Base-by-base conservation (phyloP, 2,113 vertebrate species). In the Candoia aspera region DNA sequence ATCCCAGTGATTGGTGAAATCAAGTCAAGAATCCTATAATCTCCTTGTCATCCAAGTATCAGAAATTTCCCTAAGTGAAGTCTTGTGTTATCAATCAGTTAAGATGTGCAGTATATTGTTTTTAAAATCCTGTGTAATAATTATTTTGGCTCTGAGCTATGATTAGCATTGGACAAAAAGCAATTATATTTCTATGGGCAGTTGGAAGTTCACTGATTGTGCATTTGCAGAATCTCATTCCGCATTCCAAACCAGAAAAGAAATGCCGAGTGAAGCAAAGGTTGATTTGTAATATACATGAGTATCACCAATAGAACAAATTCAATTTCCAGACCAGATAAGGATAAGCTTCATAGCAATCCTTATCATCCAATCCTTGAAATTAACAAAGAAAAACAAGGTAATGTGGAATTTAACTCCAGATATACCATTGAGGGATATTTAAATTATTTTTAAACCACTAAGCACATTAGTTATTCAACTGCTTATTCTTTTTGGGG, bases 371-470 rank as follows among this genome's bases (percentile, higher is more conserved):
- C 6, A 0, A 0, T 17, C 54, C 17, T 26, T 60, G 92, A 91
- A 93, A 93, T n/a, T 90, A 90, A 60, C 29, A 15, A 49, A 91
- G 10, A 86, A 88, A 95, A 54, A 57, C 60, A 86, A 29, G 8
- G 87, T 6, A 93, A 90, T 8, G 2, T 86, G 8, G 1, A 26
- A 86, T n/a, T 87, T 91, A 88, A 84, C 13, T 91, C 13, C 49
- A 37, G 88, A 90, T 91, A 90, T 68, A 57, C 83, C 33, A 92
- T 26, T 86, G 24, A 19, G 33, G 84, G 23, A 2, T 8, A 90
- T 94, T 95, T 46, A 92, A 93, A 93, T 92, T 92, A 91, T 92
- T 94, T 95, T 88, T 94, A 23, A 59, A 0, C 2, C 84, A 93
- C 90, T 94, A 94, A 91, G 1, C n/a, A 73, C 86, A 89, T 89